Evolutionary conservation across 2,888 invertebrate genomes (phyloP).

Genomic region (Volucella zonaria): DNA sequence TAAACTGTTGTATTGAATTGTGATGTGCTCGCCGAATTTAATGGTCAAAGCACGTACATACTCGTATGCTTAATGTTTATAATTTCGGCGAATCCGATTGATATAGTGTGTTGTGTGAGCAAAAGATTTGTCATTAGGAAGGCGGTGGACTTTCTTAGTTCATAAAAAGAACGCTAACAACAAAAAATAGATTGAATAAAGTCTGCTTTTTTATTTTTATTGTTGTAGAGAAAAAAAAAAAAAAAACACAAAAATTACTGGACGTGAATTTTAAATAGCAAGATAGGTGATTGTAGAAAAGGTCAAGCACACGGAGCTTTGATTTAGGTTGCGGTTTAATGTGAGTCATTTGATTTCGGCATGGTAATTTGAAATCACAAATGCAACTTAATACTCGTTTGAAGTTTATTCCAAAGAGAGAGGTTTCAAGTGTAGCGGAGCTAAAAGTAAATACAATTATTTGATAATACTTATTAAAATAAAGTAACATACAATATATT

Average conservation of each 20-base stretch:
- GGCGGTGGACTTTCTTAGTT: conserved; percentile 43
- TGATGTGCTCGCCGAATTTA: conserved; percentile 25
- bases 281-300: conserved; percentile 15
- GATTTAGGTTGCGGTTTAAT: neutral
- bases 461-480: too few relatives aligned
- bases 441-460: too few relatives aligned
- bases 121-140: conserved; percentile 58
- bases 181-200: conserved; percentile 32
- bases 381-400: neutral
- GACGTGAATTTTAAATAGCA: conserved; percentile 43
- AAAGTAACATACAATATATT: too few relatives aligned
- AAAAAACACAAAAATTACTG: neutral
- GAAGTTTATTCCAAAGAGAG: too few relatives aligned
- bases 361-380: neutral
- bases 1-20: conserved; percentile 37
- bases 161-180: neutral
- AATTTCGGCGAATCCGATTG: conserved; percentile 63
- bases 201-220: conserved; percentile 15
- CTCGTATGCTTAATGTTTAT: conserved; percentile 58
- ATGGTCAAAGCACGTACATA: conserved; percentile 56
- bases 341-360: conserved; percentile 1
- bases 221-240: conserved; percentile 2
- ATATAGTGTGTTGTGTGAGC: conserved; percentile 45
- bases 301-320: conserved; percentile 1
- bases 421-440: too few relatives aligned